Conservation (phyloP, 2,888 invertebrate species). For the Seira ritae region DNA sequence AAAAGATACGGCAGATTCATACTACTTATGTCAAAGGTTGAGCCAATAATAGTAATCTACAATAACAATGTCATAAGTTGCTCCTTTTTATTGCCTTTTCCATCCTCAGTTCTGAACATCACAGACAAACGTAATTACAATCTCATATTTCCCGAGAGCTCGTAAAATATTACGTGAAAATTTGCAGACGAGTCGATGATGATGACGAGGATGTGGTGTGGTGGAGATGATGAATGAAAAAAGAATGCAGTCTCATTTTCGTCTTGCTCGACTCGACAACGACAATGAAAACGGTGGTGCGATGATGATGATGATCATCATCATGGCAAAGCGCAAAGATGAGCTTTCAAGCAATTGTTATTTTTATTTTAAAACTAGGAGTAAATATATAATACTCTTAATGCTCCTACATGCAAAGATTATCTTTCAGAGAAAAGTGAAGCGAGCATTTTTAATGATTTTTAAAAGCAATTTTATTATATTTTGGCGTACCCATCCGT, state of each 20-base stretch:
- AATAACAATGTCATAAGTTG: too few species aligned
- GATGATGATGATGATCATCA: too few species aligned
- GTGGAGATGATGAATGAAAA: neutral
- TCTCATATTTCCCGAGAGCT: neutral
- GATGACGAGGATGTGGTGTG: neutral
- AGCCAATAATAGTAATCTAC: neutral
- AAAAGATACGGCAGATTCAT: too few species aligned
- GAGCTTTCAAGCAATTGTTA: too few species aligned
- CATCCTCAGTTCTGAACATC: neutral
- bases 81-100: constrained; percentile 8
- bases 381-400: too few species aligned
- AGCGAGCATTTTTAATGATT: neutral
- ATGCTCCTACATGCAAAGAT: too few species aligned
- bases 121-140: neutral
- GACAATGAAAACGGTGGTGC: too few species aligned
- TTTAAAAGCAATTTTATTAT: constrained; percentile 9
- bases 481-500: constrained; percentile 1
- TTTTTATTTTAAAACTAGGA: too few species aligned
- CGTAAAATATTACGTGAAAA: neutral
- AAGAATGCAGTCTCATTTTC: neutral
- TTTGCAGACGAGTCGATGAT: neutral
- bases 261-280: neutral
- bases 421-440: neutral
- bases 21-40: neutral
- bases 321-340: neutral